Evolutionary conservation across 2,113 vertebrate species (phyloP), one percentile per base, ranked within the genome.

Genomic region (Piliocolobus tephrosceles): DNA sequence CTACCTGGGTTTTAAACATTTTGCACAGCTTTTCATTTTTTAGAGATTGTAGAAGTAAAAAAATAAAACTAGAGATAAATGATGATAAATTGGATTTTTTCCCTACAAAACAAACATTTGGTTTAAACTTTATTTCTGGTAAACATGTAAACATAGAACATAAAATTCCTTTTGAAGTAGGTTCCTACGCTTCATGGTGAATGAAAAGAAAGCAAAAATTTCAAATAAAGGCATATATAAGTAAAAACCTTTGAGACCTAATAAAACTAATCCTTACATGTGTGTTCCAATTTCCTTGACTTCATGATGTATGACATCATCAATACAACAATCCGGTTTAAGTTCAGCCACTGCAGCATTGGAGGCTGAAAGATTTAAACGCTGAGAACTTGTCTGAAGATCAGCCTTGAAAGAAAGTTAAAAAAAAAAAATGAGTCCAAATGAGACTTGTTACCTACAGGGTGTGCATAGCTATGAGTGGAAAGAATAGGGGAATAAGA

Each of bases 251-350:
- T 82, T 88, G 40, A 95, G 40, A 95, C 64, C 8, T 14, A 88
- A 50, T 68, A 88, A 92, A 96, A 96, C 75, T 25, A 70, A 96
- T 90, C 84, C 98, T 98, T 98, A 99, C 99, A 99, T 99, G 76
- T 99, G 99, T 30, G 99, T 99, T 97, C 99, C 99, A 83, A 99
- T 99, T 98, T 99, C 99, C 97, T 99, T 99, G 80, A 99, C 99
- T 99, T 99, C 99, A 57, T 99, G 99, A 95, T 99, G 99, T 96
- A 99, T 99, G 58, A 99, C 99, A 18, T 99, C 99, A 94, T 99
- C 99, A 55, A 99, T 99, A 97, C 99, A 99, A 98, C 99, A 99
- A 93, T 99, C 99, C 0, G 99, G 99, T 98, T 99, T 99, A 93
- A 99, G 99, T 88, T 99, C 99, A 73, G 99, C 97, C 30, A 99